A percentile compares a stretch with the other conserved stretches of the same genome.
Conservation (phyloP, 1,140 invertebrate species). For the Saccostrea glomerata region DNA sequence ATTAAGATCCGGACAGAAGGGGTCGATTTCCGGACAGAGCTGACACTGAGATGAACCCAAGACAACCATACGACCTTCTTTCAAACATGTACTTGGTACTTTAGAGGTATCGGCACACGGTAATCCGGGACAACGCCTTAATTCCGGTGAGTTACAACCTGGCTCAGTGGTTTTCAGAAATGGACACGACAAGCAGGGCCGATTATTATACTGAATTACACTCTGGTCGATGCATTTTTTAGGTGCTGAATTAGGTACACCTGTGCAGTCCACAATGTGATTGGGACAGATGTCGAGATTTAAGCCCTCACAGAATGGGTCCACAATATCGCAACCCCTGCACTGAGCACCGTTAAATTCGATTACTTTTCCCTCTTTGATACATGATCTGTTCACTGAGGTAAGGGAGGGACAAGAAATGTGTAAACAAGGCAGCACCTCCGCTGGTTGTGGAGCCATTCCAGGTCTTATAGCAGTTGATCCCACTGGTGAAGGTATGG, state of each 20-base stretch:
- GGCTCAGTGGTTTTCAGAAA: not conserved
- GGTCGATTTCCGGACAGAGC: not conserved
- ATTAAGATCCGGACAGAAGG: not conserved
- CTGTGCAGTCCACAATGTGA: constrained; percentile 14
- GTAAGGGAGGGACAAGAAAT: not conserved
- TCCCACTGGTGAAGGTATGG: not conserved
- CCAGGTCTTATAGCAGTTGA: not conserved
- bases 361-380: not conserved
- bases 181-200: constrained; percentile 10
- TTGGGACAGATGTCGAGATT: constrained; percentile 3
- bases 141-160: not conserved
- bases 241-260: not conserved
- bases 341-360: constrained; percentile 1
- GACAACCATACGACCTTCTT: not conserved
- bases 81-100: not conserved
- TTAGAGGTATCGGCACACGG: not conserved
- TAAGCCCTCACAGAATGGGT: constrained; percentile 2
- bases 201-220: constrained; percentile 5
- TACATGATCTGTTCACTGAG: not conserved
- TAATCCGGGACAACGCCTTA: constrained; percentile 8
- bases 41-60: constrained; percentile 4
- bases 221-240: constrained; percentile 13
- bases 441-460: not conserved
- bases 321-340: not conserved
- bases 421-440: not conserved